A percentile compares a stretch with the other conserved stretches of the same genome.
Evolutionary conservation across 2,797 vertebrate species (phyloP).

Genomic region (Scolopax rusticola): DNA sequence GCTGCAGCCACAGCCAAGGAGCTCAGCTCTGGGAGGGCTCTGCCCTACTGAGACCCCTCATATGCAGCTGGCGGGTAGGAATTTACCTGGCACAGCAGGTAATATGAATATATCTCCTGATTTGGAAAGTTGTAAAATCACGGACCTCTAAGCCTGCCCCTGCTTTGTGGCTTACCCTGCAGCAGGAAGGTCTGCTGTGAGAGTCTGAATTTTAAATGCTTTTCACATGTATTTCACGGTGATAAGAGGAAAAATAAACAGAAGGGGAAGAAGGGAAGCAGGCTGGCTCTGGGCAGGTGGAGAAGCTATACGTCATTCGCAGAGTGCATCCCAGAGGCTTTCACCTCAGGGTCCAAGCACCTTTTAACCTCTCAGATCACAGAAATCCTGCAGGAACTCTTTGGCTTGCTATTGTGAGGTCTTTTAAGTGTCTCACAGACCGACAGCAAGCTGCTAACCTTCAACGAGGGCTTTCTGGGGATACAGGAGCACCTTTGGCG

Average conservation of each 20-base stretch:
- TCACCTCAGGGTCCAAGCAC: neutral
- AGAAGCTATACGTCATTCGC: neutral
- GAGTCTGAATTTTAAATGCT: neutral
- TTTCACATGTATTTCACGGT: neutral
- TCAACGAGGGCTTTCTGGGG: neutral
- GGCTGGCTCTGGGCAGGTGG: neutral
- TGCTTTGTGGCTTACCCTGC: neutral
- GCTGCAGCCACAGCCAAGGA: rapidly evolving
- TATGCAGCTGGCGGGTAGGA: neutral
- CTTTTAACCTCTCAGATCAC: neutral
- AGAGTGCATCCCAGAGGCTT: neutral
- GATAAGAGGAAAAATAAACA: neutral
- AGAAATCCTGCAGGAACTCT: neutral
- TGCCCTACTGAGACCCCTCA: neutral
- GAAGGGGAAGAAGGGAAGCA: neutral
- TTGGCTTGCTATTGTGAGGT: neutral
- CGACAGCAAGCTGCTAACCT: neutral
- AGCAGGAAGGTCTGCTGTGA: neutral
- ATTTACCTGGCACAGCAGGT: neutral
- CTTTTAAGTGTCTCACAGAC: neutral
- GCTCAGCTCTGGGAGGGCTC: neutral
- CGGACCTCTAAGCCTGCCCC: rapidly evolving
- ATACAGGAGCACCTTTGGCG: neutral
- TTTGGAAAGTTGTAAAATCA: neutral
- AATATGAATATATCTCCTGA: neutral